These are phyloP conservation scores for Chionodraco myersi DNA, from an alignment of 2,113 vertebrate genomes.

Conservation along the genomic window DNA sequence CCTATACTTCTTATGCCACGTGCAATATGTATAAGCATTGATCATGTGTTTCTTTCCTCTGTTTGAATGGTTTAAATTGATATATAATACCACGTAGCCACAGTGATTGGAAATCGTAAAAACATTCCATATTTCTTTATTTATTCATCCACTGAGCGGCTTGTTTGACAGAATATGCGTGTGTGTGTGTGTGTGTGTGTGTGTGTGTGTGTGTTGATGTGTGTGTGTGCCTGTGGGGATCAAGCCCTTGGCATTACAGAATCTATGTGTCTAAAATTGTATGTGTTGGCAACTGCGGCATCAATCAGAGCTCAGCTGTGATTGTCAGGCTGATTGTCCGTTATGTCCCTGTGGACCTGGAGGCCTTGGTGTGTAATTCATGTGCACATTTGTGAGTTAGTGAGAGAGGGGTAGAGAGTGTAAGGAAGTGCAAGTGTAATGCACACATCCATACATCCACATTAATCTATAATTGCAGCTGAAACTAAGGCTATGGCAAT, in stretches of 20 bases:
- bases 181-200: no score
- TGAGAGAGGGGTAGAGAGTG: not conserved
- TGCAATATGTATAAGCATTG: not conserved
- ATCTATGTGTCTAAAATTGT: slow-evolving; percentile 49
- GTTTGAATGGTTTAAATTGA: slow-evolving; percentile 13
- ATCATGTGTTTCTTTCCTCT: slow-evolving; percentile 9
- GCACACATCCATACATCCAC: slow-evolving; percentile 64
- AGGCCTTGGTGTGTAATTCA: slow-evolving; percentile 63
- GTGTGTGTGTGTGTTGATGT: no score
- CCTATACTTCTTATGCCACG: not conserved
- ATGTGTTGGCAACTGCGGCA: slow-evolving; percentile 62
- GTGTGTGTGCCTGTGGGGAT: slow-evolving; percentile 24
- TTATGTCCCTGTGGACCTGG: slow-evolving; percentile 59
- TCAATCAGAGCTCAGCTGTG: slow-evolving; percentile 78
- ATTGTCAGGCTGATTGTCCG: slow-evolving; percentile 77
- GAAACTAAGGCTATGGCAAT: slow-evolving; percentile 60
- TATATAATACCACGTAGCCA: slow-evolving; percentile 19
- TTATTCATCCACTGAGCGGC: slow-evolving; percentile 46
- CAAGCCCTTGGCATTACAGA: slow-evolving; percentile 45
- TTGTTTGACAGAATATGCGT: slow-evolving; percentile 21
- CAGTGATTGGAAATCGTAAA: slow-evolving; percentile 29
- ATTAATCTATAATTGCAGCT: slow-evolving; percentile 73
- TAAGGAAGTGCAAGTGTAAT: slow-evolving; percentile 31
- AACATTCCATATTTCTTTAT: slow-evolving; percentile 36
- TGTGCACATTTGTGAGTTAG: slow-evolving; percentile 37